These are phyloP conservation scores for Numenius arquata DNA, from an alignment of 2,113 vertebrate species.

Conservation along the genomic window DNA sequence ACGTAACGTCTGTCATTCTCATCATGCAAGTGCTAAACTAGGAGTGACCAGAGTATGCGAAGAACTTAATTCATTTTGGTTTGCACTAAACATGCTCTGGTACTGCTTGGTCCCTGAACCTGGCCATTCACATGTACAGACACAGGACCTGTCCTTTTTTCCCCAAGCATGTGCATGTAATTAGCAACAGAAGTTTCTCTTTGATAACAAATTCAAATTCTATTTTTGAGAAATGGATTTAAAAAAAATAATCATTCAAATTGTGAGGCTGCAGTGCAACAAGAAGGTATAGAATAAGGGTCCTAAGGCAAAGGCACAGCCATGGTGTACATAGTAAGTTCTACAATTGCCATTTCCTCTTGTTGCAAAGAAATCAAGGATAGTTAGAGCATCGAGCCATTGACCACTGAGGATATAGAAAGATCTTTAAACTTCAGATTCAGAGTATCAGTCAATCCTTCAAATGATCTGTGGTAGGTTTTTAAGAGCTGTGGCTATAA, in stretches of 20 bases:
- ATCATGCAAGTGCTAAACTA: not conserved
- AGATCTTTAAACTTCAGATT: not conserved
- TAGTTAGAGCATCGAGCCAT: not conserved
- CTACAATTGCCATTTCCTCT: not conserved
- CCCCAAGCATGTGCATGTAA: no score
- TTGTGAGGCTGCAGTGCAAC: not conserved
- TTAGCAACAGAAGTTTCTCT: not conserved
- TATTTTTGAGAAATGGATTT: not conserved
- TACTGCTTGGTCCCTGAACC: not conserved
- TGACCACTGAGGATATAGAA: not conserved
- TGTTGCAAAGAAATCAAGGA: not conserved
- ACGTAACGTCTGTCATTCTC: not conserved
- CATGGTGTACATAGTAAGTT: rapidly evolving
- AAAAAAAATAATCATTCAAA: rapidly evolving
- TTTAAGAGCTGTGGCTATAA: not conserved
- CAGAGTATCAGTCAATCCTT: not conserved
- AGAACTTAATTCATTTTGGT: not conserved
- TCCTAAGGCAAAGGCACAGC: not conserved
- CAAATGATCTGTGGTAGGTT: not conserved
- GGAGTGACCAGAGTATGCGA: not conserved
- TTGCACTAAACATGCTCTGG: not conserved
- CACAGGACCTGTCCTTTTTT: not conserved
- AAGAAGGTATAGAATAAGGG: not conserved
- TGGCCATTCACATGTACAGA: not conserved
- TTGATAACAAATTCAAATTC: not conserved